Conservation (phyloP, 2,113 vertebrate species). For the Corythoichthys haematopterus region DNA sequence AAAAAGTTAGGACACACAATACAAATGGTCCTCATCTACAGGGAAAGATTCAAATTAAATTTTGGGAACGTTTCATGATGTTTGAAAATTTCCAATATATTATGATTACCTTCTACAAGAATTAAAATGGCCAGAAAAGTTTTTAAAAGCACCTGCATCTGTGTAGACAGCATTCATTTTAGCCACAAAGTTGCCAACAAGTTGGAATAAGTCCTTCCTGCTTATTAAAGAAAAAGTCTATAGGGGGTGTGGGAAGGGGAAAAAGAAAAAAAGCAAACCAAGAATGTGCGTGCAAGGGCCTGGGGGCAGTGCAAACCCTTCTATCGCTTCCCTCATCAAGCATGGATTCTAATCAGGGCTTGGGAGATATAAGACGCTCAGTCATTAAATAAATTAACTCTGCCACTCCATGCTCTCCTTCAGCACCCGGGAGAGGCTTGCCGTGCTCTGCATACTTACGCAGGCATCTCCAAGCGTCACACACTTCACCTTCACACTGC, state of each 20-base stretch:
- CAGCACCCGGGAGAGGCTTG: constrained; percentile 57
- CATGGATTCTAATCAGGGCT: constrained; percentile 75
- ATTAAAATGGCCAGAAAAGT: not conserved
- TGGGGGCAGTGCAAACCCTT: constrained; percentile 56
- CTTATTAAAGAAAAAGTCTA: constrained; percentile 19
- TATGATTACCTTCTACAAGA: not conserved
- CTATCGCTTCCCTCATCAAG: constrained; percentile 72
- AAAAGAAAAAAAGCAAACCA: constrained; percentile 37
- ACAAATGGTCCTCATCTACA: too few relatives aligned
- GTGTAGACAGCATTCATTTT: too few relatives aligned
- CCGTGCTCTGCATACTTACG: constrained; percentile 68
- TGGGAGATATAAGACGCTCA: constrained; percentile 72
- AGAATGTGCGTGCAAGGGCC: constrained; percentile 46
- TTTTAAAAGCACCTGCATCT: not conserved
- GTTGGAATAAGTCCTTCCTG: not conserved
- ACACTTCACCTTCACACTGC: constrained; percentile 45
- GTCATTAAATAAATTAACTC: constrained; percentile 80
- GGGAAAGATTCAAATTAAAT: not conserved
- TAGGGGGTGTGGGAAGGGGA: constrained; percentile 7
- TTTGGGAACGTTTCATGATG: not conserved
- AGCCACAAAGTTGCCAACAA: not conserved
- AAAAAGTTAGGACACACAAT: too few relatives aligned
- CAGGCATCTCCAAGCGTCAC: constrained; percentile 32
- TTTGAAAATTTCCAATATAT: too few relatives aligned
- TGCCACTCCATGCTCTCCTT: constrained; percentile 70